These are phyloP conservation scores for Euplagia quadripunctaria DNA, from an alignment of 2,888 invertebrate species.

Conservation along the genomic window DNA sequence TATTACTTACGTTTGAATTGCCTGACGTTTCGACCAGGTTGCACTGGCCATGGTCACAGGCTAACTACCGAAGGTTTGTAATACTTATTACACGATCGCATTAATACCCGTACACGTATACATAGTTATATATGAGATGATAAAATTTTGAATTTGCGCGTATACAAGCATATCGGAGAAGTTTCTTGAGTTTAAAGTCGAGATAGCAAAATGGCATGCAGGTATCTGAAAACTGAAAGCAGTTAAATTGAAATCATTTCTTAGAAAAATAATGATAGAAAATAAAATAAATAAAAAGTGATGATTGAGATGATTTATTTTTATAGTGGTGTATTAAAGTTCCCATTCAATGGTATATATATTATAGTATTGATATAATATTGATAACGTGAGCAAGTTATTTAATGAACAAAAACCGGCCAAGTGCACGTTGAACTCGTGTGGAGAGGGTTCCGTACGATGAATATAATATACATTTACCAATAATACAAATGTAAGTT, in stretches of 20 bases:
- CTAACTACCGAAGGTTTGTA: too few species aligned
- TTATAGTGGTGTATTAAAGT: neutral
- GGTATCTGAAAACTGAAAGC: constrained; percentile 39
- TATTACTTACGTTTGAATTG: too few species aligned
- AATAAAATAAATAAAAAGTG: neutral
- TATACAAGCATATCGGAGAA: neutral
- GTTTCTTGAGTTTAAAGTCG: constrained; percentile 17
- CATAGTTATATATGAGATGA: neutral
- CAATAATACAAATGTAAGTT: too few species aligned
- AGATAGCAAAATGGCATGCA: constrained; percentile 28
- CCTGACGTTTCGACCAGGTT: too few species aligned
- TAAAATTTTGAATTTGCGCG: neutral
- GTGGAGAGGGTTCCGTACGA: too few species aligned
- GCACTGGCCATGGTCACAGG: too few species aligned
- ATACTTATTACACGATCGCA: neutral
- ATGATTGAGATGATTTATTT: neutral
- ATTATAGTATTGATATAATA: too few species aligned
- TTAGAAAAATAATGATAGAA: neutral
- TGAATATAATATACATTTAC: too few species aligned
- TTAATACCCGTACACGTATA: too few species aligned
- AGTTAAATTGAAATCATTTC: constrained; percentile 21
- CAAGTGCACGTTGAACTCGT: too few species aligned
- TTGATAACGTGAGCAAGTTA: neutral
- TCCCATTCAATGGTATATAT: too few species aligned
- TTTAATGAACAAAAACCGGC: too few species aligned